A percentile compares a stretch with the other conserved stretches of the same genome.
Conservation (phyloP, 2,888 invertebrate genomes). For the Calliphora vomitoria region DNA sequence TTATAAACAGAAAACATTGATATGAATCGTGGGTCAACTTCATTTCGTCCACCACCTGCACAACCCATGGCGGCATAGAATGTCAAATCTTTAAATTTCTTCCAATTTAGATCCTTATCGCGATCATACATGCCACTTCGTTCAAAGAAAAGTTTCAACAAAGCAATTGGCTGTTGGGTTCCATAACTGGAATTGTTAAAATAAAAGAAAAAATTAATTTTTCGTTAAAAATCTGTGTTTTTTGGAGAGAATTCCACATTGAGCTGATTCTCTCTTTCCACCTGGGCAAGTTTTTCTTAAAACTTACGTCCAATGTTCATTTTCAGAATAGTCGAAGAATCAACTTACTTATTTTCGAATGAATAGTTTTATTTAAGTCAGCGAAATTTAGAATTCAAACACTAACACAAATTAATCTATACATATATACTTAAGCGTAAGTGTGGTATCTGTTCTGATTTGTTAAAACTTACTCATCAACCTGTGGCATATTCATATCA, state of each 20-base stretch:
- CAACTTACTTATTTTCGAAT: too few relatives aligned
- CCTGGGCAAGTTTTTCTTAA: too few relatives aligned
- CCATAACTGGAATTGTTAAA: conserved; percentile 87
- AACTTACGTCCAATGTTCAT: too few relatives aligned
- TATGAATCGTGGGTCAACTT: conserved; percentile 95
- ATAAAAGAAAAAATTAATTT: neutral
- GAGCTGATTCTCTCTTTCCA: too few relatives aligned
- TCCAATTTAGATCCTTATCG: conserved; percentile 95
- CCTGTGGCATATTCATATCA: conserved; percentile 97
- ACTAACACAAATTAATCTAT: too few relatives aligned
- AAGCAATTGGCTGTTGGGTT: conserved; percentile 96
- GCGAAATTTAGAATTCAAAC: too few relatives aligned
- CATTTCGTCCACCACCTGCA: conserved; percentile 95
- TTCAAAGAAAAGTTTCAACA: conserved; percentile 95
- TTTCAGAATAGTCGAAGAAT: too few relatives aligned
- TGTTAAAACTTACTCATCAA: conserved; percentile 84
- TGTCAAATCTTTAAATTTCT: conserved; percentile 91
- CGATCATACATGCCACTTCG: conserved; percentile 95
- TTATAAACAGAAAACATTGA: conserved; percentile 96
- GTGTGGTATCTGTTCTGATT: too few relatives aligned
- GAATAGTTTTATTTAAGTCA: too few relatives aligned
- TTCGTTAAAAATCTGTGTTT: too few relatives aligned
- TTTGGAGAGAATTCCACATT: too few relatives aligned
- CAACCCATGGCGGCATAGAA: conserved; percentile 94
- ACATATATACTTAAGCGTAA: too few relatives aligned